These are phyloP conservation scores for Megaustenia siamemsis DNA, from an alignment of 2,888 invertebrate species.

Conservation along the genomic window DNA sequence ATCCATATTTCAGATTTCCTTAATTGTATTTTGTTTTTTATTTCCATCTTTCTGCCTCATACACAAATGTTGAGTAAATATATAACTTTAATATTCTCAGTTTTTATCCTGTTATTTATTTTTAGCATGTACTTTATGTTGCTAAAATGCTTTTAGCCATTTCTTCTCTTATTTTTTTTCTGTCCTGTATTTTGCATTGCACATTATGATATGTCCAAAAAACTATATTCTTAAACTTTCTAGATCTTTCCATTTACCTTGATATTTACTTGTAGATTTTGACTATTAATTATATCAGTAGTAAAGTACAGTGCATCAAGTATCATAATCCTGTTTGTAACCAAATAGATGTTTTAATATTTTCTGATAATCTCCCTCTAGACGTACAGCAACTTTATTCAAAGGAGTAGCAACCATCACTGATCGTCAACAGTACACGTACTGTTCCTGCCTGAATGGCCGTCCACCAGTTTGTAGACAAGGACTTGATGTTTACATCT, in stretches of 20 bases:
- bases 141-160: no score
- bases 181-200: no score
- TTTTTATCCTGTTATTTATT: background rate
- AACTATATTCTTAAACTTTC: no score
- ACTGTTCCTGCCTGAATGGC: slow-evolving; percentile 60
- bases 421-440: slow-evolving; percentile 20
- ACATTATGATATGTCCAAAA: no score
- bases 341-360: background rate
- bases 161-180: no score
- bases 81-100: background rate
- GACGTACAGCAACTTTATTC: slow-evolving; percentile 55
- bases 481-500: slow-evolving; percentile 50
- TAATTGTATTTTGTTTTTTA: background rate
- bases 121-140: background rate
- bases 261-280: no score
- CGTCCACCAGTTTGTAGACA: slow-evolving; percentile 52
- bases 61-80: no score
- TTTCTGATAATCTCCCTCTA: background rate
- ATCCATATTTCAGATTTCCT: no score
- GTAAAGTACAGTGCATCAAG: background rate
- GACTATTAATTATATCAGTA: background rate
- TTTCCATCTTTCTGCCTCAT: background rate
- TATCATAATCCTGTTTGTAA: no score
- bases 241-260: no score
- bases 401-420: slow-evolving; percentile 59